Base-by-base conservation (phyloP, 2,113 vertebrate genomes). In the Chaetura pelagica region DNA sequence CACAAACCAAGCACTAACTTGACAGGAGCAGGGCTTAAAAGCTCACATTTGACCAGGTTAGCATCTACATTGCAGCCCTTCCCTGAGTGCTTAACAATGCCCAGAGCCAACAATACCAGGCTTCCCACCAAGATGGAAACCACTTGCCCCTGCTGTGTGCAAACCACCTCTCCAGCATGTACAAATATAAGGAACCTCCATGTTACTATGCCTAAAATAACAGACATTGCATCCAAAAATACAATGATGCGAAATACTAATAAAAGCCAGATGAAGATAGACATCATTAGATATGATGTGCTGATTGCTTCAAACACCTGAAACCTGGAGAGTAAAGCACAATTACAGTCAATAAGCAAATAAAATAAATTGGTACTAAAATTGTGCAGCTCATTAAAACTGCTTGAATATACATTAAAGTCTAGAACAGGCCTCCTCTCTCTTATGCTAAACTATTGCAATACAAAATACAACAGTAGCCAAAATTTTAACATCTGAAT, bases 101-200 rank as follows among this genome's bases (percentile, higher is more conserved):
- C 32, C 82, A 67, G 18, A 24, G 21, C 55, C 67, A 48, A 34
- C 1, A 11, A 22, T 21, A 6, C 8, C 15, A 38, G 48, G 30
- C 8, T 78, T 23, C 76, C 74, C 24, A 15, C 6, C 22, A 13
- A 30, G 35, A 14, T 1, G 0, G 38, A 59, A 78, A 69, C 0
- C 1, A 59, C 15, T 44, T 32, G 16, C 4, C 26, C 44, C 46
- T 0, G 0, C 0, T 7, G 17, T 2, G 8, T 29, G 15, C 23
- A 30, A 22, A 49, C 21, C 48, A 58, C 3, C 7, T 35, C 16
- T 34, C 49, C 15, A 38, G 44, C 22, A 42, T 0, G 0, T 0
- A 48, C n/a, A 76, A 61, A 85, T 34, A 14, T 23, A 24, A 7
- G 23, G 55, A 90, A 84, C 23, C 29, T 84, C 12, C 29, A 62